Base-by-base conservation (phyloP, 2,888 invertebrate species). In the Podotricha telesiphe region DNA sequence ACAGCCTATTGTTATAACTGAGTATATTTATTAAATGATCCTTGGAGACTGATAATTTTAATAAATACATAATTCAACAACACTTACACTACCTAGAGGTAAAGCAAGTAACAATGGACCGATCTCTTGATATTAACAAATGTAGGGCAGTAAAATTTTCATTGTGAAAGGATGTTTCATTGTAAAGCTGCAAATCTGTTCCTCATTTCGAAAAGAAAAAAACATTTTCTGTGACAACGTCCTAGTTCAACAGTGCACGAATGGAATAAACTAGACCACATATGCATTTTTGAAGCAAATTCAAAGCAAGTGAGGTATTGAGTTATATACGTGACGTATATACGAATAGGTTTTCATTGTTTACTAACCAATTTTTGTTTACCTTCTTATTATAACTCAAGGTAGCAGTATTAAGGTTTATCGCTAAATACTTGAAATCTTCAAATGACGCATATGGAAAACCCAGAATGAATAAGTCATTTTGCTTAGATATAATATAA, bases 231-330 rank as follows among this genome's bases (percentile, higher is more conserved):
- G 53, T 63, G 58, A 66, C 59, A 45, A 48, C 47, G 67, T 64
- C 53, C 64, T 69, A 53, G 37, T 59, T 62, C 17, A 47, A 58
- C 42, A 65, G 37, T 45, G 47, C 47, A 19, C 61, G 11, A 65
- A 55, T 28, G 59, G 50, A 58, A 59, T 51, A 68, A 72, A 70
- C 65, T 66, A 70, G 63, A 72, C 75, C 70, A 73, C 68, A 72
- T 75, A 71, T 74, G 61, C 77, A 62, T 76, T 77, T 77, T 78
- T 64, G 72, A 77, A 77, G 78, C 77, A 77, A 79, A 76, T 77
- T 77, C 75, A 73, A 78, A 80, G 80, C 80, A 80, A 75, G 76
- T n/a, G n/a, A n/a, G n/a, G n/a, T n/a, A n/a, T n/a, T n/a, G n/a
- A n/a, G n/a, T n/a, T n/a, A n/a, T n/a, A n/a, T n/a, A n/a, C n/a